Evolutionary conservation across 2,888 invertebrate species (phyloP).

Genomic region (Rambutsinella grinnellia): DNA sequence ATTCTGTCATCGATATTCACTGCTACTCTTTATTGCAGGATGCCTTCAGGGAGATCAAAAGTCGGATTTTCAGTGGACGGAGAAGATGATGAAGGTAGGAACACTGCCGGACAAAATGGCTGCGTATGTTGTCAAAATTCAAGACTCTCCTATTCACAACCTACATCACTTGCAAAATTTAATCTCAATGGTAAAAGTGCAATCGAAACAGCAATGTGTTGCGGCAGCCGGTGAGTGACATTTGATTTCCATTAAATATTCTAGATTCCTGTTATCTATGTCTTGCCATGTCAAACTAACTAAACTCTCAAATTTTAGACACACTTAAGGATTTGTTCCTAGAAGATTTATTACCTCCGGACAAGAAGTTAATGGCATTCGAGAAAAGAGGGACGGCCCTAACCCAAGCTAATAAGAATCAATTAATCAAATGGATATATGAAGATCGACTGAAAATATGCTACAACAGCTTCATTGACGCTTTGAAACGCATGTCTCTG

Average conservation of each 20-base stretch:
- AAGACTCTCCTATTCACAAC: constrained; percentile 87
- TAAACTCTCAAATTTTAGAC: constrained; percentile 72
- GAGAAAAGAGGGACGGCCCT: constrained; percentile 75
- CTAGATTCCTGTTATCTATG: background rate
- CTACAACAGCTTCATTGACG: constrained; percentile 79
- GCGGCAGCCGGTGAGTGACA: constrained; percentile 67
- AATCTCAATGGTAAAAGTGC: constrained; percentile 81
- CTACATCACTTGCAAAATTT: constrained; percentile 79
- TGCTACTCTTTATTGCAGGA: constrained; percentile 69
- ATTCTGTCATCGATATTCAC: background rate
- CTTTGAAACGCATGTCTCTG: constrained; percentile 80
- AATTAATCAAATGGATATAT: constrained; percentile 86
- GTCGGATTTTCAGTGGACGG: constrained; percentile 82
- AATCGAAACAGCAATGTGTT: constrained; percentile 65
- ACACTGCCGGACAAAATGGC: constrained; percentile 89
- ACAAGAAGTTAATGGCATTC: constrained; percentile 77
- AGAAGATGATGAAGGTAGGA: constrained; percentile 83
- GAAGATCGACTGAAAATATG: constrained; percentile 88
- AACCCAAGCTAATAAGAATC: constrained; percentile 74
- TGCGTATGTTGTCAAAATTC: constrained; percentile 83
- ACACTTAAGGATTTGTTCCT: constrained; percentile 84
- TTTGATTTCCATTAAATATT: no score
- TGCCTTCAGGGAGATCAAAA: constrained; percentile 74
- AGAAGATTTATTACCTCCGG: constrained; percentile 78
- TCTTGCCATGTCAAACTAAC: no score